Conservation (phyloP, 1,140 invertebrate genomes). For the Lycorma delicatula region DNA sequence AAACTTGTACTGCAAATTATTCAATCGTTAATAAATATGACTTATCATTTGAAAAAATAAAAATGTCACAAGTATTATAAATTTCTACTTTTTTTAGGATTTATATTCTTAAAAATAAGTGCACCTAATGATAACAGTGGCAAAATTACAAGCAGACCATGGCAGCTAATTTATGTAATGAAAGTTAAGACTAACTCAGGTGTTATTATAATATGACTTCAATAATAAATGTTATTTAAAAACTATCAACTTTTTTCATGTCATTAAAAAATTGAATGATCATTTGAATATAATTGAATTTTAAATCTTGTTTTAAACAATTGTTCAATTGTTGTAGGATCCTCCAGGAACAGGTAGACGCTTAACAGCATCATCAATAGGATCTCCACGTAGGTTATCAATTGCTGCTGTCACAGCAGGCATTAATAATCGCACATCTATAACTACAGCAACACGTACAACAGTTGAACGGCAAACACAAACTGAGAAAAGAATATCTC, state of each 20-base stretch:
- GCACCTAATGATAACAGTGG: too few relatives aligned
- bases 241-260: too few relatives aligned
- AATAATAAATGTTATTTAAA: too few relatives aligned
- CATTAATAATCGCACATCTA: too few relatives aligned
- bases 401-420: background rate
- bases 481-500: constrained; percentile 60
- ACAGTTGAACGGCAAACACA: constrained; percentile 74
- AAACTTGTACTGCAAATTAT: too few relatives aligned
- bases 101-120: too few relatives aligned
- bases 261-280: background rate
- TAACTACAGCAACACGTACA: constrained; percentile 29
- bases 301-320: background rate
- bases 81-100: too few relatives aligned
- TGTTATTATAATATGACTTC: too few relatives aligned
- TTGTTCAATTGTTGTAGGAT: constrained; percentile 34
- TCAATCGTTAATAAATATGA: too few relatives aligned
- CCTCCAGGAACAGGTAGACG: too few relatives aligned
- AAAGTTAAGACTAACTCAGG: background rate
- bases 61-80: too few relatives aligned
- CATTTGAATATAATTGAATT: background rate
- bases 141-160: background rate
- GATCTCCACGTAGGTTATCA: constrained; percentile 24
- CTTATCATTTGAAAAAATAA: too few relatives aligned
- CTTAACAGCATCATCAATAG: constrained; percentile 35
- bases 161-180: background rate